These are phyloP conservation scores for Pangasianodon hypophthalmus DNA, from an alignment of 2,113 vertebrate species.

Conservation along the genomic window DNA sequence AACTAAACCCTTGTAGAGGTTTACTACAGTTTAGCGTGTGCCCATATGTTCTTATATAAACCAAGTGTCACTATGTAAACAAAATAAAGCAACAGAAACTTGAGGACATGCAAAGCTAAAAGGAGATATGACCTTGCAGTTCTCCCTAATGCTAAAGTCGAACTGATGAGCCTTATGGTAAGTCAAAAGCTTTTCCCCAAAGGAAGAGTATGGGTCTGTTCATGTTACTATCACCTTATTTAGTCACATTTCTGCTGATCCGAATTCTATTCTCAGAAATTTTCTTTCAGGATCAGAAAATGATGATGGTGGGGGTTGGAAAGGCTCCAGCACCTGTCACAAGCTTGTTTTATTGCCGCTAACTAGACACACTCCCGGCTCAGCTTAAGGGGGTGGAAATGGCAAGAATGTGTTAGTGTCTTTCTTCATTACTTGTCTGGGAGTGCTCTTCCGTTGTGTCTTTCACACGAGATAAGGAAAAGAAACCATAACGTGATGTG, in stretches of 20 bases:
- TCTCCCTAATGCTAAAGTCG: neutral
- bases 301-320: conserved; percentile 46
- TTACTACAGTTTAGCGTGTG: neutral
- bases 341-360: conserved; percentile 53
- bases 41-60: neutral
- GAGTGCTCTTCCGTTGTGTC: neutral
- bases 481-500: neutral
- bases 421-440: conserved; percentile 12
- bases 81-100: conserved; percentile 20
- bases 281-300: conserved; percentile 54
- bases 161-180: neutral
- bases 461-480: neutral
- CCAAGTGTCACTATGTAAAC: neutral
- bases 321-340: conserved; percentile 45
- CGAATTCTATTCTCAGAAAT: conserved; percentile 44
- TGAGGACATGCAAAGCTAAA: conserved; percentile 13
- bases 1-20: neutral
- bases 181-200: conserved; percentile 1
- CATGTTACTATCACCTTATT: conserved; percentile 66
- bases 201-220: neutral
- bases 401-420: conserved; percentile 9
- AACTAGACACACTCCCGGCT: conserved; percentile 27
- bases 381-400: conserved; percentile 17
- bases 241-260: conserved; percentile 61
- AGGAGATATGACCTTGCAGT: conserved; percentile 28